Evolutionary conservation across 2,797 vertebrate genomes (phyloP), one percentile per base, ranked within the genome.

Genomic region (Dermochelys coriacea): DNA sequence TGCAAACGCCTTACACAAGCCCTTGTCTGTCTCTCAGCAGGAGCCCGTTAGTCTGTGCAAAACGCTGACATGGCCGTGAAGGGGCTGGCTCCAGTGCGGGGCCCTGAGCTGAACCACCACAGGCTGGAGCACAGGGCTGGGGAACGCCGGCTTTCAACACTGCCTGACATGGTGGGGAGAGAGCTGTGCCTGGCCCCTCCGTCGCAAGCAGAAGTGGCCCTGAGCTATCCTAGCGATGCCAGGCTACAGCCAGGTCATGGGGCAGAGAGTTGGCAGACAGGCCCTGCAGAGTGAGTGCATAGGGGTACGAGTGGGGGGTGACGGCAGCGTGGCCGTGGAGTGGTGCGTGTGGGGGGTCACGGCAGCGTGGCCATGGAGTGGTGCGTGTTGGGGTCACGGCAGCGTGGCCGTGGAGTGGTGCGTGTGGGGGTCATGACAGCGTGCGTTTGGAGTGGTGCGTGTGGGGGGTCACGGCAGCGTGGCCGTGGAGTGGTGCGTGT

Each of bases 41-140:
- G 64, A 41, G 64, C n/a, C 64, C 10, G 64, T 11, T 19, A 5
- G 64, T 68, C 18, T 19, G 64, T 5, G 64, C 19, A 4, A 64
- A 21, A 3, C 4, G 4, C 18, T 7, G 9, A 21, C 9, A 19
- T 37, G 64, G 18, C 1, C n/a, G 14, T 2, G 57, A 34, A 34
- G 57, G 57, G 29, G 57, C 64, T 37, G 64, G 64, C 12, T n/a
- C 15, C 18, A 8, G 29, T 11, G 3, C 12, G 4, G 55, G 25
- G 25, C 29, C 57, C 64, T 5, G 31, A 15, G 5, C 34, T 5
- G n/a, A 64, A 8, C 29, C 3, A 14, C 29, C 59, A 4, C 23
- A 57, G 25, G 25, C 57, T 57, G 3, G 59, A 16, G 14, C 29
- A 14, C 31, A 18, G 59, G 59, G 15, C 59, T 31, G 10, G n/a